Evolutionary conservation across 2,797 vertebrate species (phyloP), one percentile per base, ranked within the genome.

Genomic region (Hozukius guyotensis): DNA sequence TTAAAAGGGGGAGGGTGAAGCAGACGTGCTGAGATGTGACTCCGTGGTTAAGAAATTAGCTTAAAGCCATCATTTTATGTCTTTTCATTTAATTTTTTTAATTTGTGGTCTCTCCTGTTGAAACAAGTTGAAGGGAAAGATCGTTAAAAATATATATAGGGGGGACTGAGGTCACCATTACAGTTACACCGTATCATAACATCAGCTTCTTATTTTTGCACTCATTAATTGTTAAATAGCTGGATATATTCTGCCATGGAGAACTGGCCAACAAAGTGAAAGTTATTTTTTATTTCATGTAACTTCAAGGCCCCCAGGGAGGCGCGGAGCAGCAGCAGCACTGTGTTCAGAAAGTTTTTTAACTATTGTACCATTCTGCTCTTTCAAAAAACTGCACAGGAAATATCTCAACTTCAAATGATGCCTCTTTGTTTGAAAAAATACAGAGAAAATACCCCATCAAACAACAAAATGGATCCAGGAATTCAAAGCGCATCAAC

Each of bases 231-330:
- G 31, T 75, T 78, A 70, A 74, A 70, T 32, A 29, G 57, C 0
- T 59, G 29, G 13, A 4, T 52, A 34, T 83, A 55, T 75, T 38
- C 36, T 12, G 38, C 59, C 8, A 3, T 9, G 42, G 29, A 42
- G 64, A 64, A 78, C 1, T 29, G 63, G 22, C 22, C 36, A 25
- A 18, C 52, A 24, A 57, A 67, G 70, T 52, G 34, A 78, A 34
- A 55, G 65, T 60, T 46, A 49, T 72, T 76, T 66, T 65, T 46
- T 53, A 66, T 75, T 29, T 66, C 16, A n/a, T 63, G 49, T 57
- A n/a, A 29, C 36, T 31, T 59, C 11, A 27, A 20, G 70, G 14
- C 70, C 16, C 24, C 24, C 20, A 3, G 65, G 70, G 70, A 57
- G 75, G 2, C 1, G 5, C 25, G 2, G 22, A 57, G 34, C 67